Conservation (phyloP, 2,113 vertebrate genomes). For the Barbus barbus region DNA sequence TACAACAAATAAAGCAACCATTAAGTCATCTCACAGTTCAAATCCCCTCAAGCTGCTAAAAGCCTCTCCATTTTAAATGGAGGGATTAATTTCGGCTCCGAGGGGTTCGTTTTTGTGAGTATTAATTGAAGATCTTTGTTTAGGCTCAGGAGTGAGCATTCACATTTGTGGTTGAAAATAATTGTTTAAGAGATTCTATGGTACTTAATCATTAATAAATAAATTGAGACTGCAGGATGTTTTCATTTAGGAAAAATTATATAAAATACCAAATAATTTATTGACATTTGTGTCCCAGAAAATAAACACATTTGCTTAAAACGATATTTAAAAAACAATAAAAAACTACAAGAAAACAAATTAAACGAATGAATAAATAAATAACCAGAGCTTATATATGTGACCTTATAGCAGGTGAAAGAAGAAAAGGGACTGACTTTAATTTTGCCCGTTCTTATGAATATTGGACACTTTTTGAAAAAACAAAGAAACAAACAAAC, state of each 20-base stretch:
- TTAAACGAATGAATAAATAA: no score
- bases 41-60: constrained; percentile 38
- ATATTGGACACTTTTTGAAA: background rate
- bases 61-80: constrained; percentile 12
- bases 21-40: constrained; percentile 35
- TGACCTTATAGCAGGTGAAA: no score
- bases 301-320: background rate
- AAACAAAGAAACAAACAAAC: no score
- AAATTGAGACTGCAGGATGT: background rate
- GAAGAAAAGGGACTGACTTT: no score
- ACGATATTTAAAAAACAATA: background rate
- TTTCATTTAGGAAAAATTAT: background rate
- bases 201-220: background rate
- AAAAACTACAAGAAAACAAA: background rate
- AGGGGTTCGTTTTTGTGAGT: constrained; percentile 2
- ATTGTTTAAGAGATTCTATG: background rate
- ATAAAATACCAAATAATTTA: background rate
- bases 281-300: background rate
- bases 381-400: no score
- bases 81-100: background rate
- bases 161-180: constrained; percentile 9
- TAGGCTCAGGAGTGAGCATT: background rate
- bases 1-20: constrained; percentile 36
- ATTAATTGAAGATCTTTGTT: constrained; percentile 9
- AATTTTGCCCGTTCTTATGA: background rate